Evolutionary conservation across 2,113 vertebrate species (phyloP), one percentile per base, ranked within the genome.

Genomic region (Arvicanthis niloticus): DNA sequence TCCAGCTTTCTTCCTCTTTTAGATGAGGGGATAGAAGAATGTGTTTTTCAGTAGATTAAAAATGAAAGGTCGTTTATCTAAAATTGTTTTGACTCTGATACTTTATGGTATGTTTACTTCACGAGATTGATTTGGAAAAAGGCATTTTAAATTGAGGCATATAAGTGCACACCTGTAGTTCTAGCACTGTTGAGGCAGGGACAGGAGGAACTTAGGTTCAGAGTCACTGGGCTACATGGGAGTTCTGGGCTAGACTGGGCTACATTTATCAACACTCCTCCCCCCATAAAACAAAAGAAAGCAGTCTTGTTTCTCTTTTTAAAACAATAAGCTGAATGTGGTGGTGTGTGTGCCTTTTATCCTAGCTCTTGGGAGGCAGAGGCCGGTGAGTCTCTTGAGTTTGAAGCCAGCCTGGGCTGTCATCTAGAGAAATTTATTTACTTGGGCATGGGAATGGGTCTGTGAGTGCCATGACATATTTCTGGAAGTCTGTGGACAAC

Each of bases 21-120:
- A 75, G 34, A 53, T 92, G 75, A 68, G n/a, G 42, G 37, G 48
- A 45, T 24, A n/a, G 81, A 84, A 60, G 56, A 89, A 90, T 24
- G 21, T 76, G 77, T 48, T 96, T 96, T 95, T 94, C 75, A 91
- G 34, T 29, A 53, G 21, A 68, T 82, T 40, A 93, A 77, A 92
- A 91, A 60, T 90, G 67, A 82, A 19, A 73, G n/a, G 70, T 93
- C 24, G 58, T 10, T 94, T 78, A 60, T 68, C 91, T 22, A 65
- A 92, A 94, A 40, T 92, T 15, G 48, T 42, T 75, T 26, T 78
- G 40, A 73, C 53, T 88, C 16, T 94, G 77, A 72, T 88, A 70
- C 93, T 88, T 95, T 94, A 58, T 96, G 72, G 86, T 8, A 91
- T 72, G 53, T 91, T 95, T 82, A 95, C 21, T 40, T 89, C 31